These are phyloP conservation scores for Atrichornis clamosus DNA, from an alignment of 2,113 vertebrate species.

Conservation along the genomic window DNA sequence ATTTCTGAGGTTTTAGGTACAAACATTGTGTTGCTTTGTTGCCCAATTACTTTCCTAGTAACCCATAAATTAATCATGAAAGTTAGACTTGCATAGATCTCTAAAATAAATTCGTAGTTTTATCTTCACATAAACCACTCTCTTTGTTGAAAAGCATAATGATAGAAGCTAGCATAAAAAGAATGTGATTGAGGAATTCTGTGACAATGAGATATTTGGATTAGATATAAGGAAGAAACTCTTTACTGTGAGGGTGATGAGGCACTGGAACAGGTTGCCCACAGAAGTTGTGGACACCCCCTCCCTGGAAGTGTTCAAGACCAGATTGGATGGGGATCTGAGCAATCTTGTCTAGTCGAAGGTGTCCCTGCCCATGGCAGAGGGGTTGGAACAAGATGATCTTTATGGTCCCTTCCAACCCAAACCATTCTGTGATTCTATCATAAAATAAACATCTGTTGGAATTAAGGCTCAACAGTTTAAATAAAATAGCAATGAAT, in stretches of 20 bases:
- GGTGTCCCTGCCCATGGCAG: not conserved
- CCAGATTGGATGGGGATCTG: not conserved
- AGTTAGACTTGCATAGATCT: fast-evolving
- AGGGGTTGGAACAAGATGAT: fast-evolving
- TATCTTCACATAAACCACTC: not conserved
- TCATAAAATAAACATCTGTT: not conserved
- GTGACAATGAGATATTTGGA: not conserved
- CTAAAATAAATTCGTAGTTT: not conserved
- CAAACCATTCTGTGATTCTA: not conserved
- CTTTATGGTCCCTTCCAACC: not conserved
- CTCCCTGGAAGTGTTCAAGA: not conserved
- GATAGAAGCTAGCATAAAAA: not conserved
- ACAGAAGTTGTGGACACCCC: not conserved
- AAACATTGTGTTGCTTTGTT: fast-evolving
- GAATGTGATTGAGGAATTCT: not conserved
- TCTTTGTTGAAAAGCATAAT: not conserved
- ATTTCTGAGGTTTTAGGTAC: not conserved
- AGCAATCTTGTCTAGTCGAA: not conserved
- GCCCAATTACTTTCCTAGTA: not conserved
- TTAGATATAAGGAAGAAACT: not conserved
- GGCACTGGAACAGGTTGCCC: not conserved
- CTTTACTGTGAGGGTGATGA: not conserved
- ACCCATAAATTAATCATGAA: not conserved
- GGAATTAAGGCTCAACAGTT: not conserved
- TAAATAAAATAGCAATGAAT: not conserved